A percentile compares a stretch with the other conserved stretches of the same genome.
Conservation (phyloP, 1,140 invertebrate species). For the Saccostrea cuccullata region DNA sequence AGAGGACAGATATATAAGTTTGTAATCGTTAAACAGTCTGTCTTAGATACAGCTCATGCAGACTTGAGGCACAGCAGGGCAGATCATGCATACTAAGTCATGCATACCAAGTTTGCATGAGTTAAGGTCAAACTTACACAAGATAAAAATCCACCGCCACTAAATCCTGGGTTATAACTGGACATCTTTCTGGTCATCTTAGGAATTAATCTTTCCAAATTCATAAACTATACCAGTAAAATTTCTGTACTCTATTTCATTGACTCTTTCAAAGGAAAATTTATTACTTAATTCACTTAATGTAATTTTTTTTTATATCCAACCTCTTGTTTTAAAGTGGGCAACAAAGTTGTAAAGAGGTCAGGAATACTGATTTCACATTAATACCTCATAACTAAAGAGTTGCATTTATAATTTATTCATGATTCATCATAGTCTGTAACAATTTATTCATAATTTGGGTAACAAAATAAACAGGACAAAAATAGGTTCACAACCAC, state of each 20-base stretch:
- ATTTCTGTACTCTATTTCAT: too few relatives aligned
- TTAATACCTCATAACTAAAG: not conserved
- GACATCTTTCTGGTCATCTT: not conserved
- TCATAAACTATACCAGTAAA: not conserved
- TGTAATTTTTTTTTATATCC: too few relatives aligned
- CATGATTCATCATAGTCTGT: slow-evolving; percentile 5
- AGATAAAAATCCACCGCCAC: slow-evolving; percentile 9
- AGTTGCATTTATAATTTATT: slow-evolving; percentile 22
- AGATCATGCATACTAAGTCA: slow-evolving; percentile 26
- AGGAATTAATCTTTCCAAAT: not conserved
- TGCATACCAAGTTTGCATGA: slow-evolving; percentile 33
- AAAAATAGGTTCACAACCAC: slow-evolving; percentile 25
- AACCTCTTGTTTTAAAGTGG: too few relatives aligned
- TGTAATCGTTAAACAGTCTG: not conserved
- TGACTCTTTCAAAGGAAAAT: too few relatives aligned
- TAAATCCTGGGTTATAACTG: slow-evolving; percentile 29
- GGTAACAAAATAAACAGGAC: slow-evolving; percentile 9
- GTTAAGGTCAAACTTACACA: slow-evolving; percentile 9
- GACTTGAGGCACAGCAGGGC: slow-evolving; percentile 31
- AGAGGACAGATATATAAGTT: not conserved
- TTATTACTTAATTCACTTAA: too few relatives aligned
- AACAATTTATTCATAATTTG: not conserved
- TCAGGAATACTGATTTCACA: too few relatives aligned
- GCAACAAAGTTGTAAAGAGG: too few relatives aligned
- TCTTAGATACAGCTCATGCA: slow-evolving; percentile 1